phyloP scores from a whole-genome alignment of 2,113 vertebrate species.

The Zosterops japonicus region DNA sequence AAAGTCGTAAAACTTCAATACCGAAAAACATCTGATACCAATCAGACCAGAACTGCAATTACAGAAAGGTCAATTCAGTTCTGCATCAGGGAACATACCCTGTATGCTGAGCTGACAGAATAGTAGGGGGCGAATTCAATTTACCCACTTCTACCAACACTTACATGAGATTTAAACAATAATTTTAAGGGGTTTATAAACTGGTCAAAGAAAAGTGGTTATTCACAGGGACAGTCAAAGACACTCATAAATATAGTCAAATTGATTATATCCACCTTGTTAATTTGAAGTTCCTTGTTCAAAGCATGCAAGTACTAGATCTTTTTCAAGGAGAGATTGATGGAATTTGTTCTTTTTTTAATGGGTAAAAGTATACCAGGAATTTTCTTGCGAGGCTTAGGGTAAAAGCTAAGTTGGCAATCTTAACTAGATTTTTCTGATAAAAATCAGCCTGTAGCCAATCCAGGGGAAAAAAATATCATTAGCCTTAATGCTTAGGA shows the following conservation, averaged over 20 bases:
- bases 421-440: background rate
- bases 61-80: background rate
- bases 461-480: background rate
- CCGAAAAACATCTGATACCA: background rate
- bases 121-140: fast-evolving
- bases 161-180: background rate
- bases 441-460: background rate
- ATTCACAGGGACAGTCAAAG: background rate
- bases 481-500: background rate
- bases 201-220: background rate
- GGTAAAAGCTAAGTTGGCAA: background rate
- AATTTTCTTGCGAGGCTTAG: background rate
- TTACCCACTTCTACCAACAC: background rate
- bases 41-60: background rate
- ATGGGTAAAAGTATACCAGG: background rate
- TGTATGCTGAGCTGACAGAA: background rate
- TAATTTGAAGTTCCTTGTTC: background rate
- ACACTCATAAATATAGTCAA: background rate
- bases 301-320: background rate
- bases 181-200: background rate
- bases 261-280: background rate
- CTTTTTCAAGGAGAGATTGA: background rate
- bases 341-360: background rate
- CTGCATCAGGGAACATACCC: background rate
- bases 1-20: background rate